Evolutionary conservation across 2,113 vertebrate genomes (phyloP).

Genomic region (Perognathus longimembris): DNA sequence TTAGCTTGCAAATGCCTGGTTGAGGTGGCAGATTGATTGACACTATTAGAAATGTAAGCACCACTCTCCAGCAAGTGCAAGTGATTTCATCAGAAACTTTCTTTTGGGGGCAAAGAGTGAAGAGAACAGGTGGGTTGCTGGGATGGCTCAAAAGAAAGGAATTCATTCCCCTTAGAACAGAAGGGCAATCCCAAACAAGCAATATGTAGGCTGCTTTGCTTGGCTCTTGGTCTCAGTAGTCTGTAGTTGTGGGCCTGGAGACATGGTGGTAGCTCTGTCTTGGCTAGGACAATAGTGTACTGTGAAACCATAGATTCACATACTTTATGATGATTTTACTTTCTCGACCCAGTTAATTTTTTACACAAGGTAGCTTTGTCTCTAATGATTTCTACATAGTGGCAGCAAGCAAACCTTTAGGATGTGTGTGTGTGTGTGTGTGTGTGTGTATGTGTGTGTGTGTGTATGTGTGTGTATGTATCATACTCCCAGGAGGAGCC

Average conservation of each 20-base stretch:
- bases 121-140: not conserved
- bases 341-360: constrained; percentile 58
- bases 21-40: not conserved
- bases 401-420: not conserved
- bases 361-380: constrained; percentile 31
- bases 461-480: too few relatives aligned
- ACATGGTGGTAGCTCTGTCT: not conserved
- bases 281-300: not conserved
- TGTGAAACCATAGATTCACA: not conserved
- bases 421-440: not conserved
- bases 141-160: not conserved
- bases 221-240: not conserved
- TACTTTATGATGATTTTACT: constrained; percentile 32
- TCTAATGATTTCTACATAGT: constrained; percentile 22
- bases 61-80: not conserved
- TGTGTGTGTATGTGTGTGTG: too few relatives aligned
- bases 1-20: not conserved
- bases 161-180: not conserved
- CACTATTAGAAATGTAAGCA: not conserved
- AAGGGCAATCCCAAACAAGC: not conserved
- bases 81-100: constrained; percentile 33
- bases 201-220: not conserved
- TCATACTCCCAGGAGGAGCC: not conserved
- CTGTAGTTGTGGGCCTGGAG: not conserved
- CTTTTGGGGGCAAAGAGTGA: not conserved